These are phyloP conservation scores for Mycogona germanica DNA, from an alignment of 2,888 invertebrate species.

Conservation along the genomic window DNA sequence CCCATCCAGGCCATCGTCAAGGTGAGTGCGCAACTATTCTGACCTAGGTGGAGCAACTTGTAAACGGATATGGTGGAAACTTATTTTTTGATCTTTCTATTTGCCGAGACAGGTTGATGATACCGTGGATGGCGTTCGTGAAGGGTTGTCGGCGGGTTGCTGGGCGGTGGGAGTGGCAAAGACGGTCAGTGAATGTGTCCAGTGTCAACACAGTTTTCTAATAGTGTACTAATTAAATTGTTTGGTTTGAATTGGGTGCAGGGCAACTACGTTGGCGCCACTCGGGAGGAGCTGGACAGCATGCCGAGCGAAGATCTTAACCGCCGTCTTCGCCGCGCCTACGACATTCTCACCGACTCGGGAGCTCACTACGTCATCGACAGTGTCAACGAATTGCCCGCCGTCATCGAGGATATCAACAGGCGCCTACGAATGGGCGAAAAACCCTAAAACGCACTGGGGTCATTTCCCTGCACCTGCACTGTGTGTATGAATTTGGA, in stretches of 20 bases:
- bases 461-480: too few species aligned
- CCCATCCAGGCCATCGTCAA: conserved; percentile 24
- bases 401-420: conserved; percentile 33
- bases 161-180: conserved; percentile 35
- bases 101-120: conserved; percentile 30
- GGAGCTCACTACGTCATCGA: conserved; percentile 37
- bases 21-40: not conserved
- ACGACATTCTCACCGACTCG: conserved; percentile 28
- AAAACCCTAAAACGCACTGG: not conserved
- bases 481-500: too few species aligned
- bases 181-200: conserved; percentile 20
- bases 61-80: not conserved
- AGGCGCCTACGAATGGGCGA: conserved; percentile 29
- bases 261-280: conserved; percentile 34
- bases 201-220: not conserved
- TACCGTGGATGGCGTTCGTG: conserved; percentile 32
- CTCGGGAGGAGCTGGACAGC: conserved; percentile 27
- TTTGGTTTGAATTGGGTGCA: conserved; percentile 21
- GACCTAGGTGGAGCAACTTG: not conserved
- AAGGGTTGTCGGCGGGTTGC: conserved; percentile 34
- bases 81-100: not conserved
- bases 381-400: conserved; percentile 31
- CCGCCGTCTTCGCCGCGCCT: conserved; percentile 26
- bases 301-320: conserved; percentile 28
- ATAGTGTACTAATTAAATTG: conserved; percentile 10